phyloP scores from a whole-genome alignment of 2,113 vertebrate species.

The Trachemys scripta region DNA sequence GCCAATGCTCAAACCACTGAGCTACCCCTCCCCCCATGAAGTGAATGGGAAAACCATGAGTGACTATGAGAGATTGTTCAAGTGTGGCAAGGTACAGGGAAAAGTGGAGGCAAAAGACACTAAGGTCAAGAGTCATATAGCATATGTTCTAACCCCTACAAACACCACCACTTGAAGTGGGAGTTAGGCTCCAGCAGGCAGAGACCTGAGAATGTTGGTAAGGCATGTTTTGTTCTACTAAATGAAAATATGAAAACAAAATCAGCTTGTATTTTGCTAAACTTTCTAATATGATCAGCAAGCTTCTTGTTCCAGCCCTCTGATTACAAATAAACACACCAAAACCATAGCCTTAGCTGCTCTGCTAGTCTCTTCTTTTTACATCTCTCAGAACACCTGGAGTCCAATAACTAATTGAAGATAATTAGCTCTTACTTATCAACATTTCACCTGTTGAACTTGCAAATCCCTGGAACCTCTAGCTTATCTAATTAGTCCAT shows the following conservation, averaged over 20 bases:
- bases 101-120: not conserved
- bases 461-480: not conserved
- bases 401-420: not conserved
- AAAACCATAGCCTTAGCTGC: not conserved
- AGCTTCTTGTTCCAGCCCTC: not conserved
- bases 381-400: accelerated
- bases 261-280: not conserved
- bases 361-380: not conserved
- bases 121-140: not conserved
- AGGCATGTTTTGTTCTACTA: not conserved
- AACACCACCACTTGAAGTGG: not conserved
- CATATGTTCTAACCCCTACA: not conserved
- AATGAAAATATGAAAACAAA: not conserved
- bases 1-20: too few relatives aligned
- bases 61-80: not conserved
- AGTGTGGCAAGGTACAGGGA: accelerated
- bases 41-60: not conserved
- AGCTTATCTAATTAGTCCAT: too few relatives aligned
- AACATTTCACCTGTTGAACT: accelerated
- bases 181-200: not conserved
- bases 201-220: not conserved
- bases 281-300: not conserved
- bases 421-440: not conserved
- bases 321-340: not conserved
- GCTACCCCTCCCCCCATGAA: too few relatives aligned